Percentiles rank a stretch among this genome's conserved stretches.
Evolutionary conservation across 1,140 invertebrate genomes (phyloP).

Genomic region (Bombus polaris): DNA sequence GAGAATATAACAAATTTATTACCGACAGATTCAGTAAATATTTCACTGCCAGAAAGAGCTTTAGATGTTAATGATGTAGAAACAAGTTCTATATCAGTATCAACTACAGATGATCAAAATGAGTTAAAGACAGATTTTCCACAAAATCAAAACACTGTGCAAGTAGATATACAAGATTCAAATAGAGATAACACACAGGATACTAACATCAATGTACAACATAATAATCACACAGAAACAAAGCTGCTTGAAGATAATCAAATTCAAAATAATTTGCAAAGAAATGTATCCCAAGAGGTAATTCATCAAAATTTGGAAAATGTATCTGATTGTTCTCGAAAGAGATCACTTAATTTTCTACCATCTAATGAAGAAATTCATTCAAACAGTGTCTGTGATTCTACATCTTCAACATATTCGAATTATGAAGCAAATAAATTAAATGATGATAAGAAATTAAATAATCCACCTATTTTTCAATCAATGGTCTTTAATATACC

Average conservation of each 20-base stretch:
- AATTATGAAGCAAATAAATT: slow-evolving; percentile 17
- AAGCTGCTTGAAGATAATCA: background rate
- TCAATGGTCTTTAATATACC: slow-evolving; percentile 2
- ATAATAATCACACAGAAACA: background rate
- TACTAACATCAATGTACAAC: background rate
- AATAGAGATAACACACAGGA: background rate
- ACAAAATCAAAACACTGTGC: background rate
- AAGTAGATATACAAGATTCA: background rate
- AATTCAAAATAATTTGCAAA: background rate
- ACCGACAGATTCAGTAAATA: background rate
- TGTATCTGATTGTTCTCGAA: background rate
- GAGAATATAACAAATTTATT: background rate
- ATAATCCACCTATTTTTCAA: slow-evolving; percentile 16
- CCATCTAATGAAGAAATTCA: slow-evolving; percentile 6
- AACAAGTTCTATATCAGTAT: background rate
- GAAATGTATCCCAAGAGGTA: background rate
- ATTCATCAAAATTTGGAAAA: background rate
- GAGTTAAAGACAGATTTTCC: background rate
- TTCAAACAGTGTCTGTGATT: background rate
- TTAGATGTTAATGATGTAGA: background rate
- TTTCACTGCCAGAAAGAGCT: background rate
- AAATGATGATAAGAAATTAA: background rate
- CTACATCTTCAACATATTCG: background rate
- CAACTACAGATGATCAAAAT: slow-evolving; percentile 6
- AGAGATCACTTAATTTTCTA: background rate